phyloP scores from a whole-genome alignment of 2,888 invertebrate genomes.

The Xylophagus ater region DNA sequence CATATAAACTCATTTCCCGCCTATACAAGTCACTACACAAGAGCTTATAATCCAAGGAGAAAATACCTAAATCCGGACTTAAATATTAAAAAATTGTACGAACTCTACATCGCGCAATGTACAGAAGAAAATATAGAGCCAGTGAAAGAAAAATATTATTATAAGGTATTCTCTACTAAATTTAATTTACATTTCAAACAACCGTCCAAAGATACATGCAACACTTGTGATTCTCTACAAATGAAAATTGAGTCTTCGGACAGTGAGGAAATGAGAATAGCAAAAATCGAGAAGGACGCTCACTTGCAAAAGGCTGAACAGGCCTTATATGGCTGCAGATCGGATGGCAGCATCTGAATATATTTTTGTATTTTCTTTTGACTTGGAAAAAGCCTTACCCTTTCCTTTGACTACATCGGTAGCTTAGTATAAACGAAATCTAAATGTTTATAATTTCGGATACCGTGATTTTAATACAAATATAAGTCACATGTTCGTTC shows the following conservation, averaged over 20 bases:
- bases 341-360: conserved; percentile 1
- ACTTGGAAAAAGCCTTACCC: conserved; percentile 22
- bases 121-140: conserved; percentile 12
- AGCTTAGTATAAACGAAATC: conserved; percentile 17
- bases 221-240: conserved; percentile 14
- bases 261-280: conserved; percentile 16
- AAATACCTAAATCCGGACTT: conserved; percentile 18
- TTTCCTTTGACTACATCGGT: conserved; percentile 20
- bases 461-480: conserved; percentile 19
- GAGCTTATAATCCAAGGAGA: conserved; percentile 18
- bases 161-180: conserved; percentile 19
- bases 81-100: conserved; percentile 15
- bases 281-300: conserved; percentile 21
- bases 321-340: conserved; percentile 17
- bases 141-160: conserved; percentile 21
- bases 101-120: conserved; percentile 16
- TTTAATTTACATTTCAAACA: conserved; percentile 23
- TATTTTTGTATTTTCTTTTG: conserved; percentile 19
- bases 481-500: conserved; percentile 20
- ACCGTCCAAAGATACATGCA: conserved; percentile 20
- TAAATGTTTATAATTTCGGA: conserved; percentile 19
- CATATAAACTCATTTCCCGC: conserved; percentile 15
- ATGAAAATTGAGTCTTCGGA: conserved; percentile 14
- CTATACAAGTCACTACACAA: conserved; percentile 17
- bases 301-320: conserved; percentile 20